Evolutionary conservation across 1,140 invertebrate species (phyloP), one percentile per base, ranked within the genome.

Genomic region (Drosophila micromelanica): DNA sequence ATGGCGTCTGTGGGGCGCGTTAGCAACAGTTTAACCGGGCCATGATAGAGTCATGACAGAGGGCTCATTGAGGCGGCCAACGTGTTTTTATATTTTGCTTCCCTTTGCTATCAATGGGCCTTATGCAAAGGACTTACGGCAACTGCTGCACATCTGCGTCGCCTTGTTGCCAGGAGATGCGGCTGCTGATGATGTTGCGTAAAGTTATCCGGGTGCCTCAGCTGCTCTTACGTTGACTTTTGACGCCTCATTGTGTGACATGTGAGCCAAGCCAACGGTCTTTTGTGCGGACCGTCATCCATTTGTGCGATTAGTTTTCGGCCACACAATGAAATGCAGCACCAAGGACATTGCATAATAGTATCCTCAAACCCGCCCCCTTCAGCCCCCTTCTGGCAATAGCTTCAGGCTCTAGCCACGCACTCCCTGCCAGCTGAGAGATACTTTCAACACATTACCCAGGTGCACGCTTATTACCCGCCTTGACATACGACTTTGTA

Each of bases 251-350:
- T 45, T 30, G 13, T 32, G 9, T 43, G 72, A 70, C 72, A 73
- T 69, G 56, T 70, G 72, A 74, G 51, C 42, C 49, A 57, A 40
- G 62, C 37, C 12, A 9, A 62, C 20, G 59, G 64, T 57, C 57
- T 62, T 64, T 76, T 51, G 61, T 82, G 73, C 57, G 52, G 40
- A 40, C 23, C 54, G 49, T 15, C 68, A 60, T 87, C 84, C 84
- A 89, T 89, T 89, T 89, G 84, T 80, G 55, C 87, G 84, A 89
- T 89, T 89, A 89, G 84, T 73, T 86, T 86, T 70, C 56, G 55
- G 82, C 64, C 68, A 71, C 64, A 86, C 78, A 86, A 86, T 78
- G 78, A 69, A 71, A 35, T 65, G 72, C 63, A 60, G 55, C 48
- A 9, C 13, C 82, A 78, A 86, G 82, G 82, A 81, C 70, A 48